Percentiles rank a stretch among this genome's conserved stretches.
These are phyloP conservation scores for Aphis craccivora DNA, from an alignment of 1,140 invertebrate species.

Conservation along the genomic window DNA sequence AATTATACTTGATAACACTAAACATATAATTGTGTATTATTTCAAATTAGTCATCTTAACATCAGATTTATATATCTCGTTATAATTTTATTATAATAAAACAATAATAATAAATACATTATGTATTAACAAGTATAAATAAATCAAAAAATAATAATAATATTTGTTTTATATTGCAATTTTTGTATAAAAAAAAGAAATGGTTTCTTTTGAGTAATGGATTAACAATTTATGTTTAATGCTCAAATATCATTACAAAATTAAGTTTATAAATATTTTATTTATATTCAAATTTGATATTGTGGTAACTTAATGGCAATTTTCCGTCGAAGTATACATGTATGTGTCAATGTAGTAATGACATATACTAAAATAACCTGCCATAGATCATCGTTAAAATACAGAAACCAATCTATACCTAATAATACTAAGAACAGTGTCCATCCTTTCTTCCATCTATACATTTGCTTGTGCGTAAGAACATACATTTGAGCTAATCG, in stretches of 20 bases:
- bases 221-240: background rate
- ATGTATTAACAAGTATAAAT: background rate
- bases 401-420: slow-evolving; percentile 39
- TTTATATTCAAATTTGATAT: slow-evolving; percentile 31
- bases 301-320: slow-evolving; percentile 51
- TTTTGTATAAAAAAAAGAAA: background rate
- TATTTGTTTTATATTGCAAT: background rate
- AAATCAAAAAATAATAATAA: background rate
- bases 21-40: background rate
- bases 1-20: background rate
- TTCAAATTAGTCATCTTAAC: background rate
- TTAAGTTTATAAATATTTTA: background rate
- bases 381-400: slow-evolving; percentile 22
- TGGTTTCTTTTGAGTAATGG: background rate
- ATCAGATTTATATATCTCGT: background rate
- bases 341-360: slow-evolving; percentile 35
- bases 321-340: slow-evolving; percentile 47
- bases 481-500: slow-evolving; percentile 50
- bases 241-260: background rate
- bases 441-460: slow-evolving; percentile 49
- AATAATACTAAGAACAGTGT: slow-evolving; percentile 19
- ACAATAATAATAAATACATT: background rate
- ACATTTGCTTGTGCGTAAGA: slow-evolving; percentile 49
- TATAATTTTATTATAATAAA: slow-evolving; percentile 9
- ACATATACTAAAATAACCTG: background rate